phyloP scores from a whole-genome alignment of 2,888 invertebrate genomes.

The Torymus auratus region DNA sequence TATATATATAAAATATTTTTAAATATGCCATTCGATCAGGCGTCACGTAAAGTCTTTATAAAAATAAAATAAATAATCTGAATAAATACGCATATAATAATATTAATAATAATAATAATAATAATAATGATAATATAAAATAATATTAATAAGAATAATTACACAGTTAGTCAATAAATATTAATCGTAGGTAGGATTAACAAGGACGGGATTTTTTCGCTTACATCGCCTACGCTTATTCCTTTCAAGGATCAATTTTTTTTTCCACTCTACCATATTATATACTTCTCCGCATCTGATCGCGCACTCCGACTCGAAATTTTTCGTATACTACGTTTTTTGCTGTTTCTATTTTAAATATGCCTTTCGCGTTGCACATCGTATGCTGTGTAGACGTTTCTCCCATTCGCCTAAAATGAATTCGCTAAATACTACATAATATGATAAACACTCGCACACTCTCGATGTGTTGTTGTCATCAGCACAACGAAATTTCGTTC shows the following conservation, averaged over 20 bases:
- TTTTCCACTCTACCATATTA: no score
- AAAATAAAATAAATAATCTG: slow-evolving; percentile 77
- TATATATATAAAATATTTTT: slow-evolving; percentile 50
- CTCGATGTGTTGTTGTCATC: not conserved
- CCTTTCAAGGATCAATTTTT: no score
- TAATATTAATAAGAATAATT: slow-evolving; percentile 60
- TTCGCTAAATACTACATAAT: no score
- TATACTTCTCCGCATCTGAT: no score
- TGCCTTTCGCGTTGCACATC: no score
- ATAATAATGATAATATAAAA: slow-evolving; percentile 63
- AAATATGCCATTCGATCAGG: slow-evolving; percentile 55
- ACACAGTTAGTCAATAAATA: slow-evolving; percentile 75
- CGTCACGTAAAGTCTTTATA: slow-evolving; percentile 72
- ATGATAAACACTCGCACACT: not conserved
- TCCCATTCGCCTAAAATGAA: no score
- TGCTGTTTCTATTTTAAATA: no score
- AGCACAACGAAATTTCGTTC: slow-evolving; percentile 6
- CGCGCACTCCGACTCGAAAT: no score
- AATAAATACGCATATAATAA: slow-evolving; percentile 74
- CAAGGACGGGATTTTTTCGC: slow-evolving; percentile 57
- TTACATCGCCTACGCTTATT: not conserved
- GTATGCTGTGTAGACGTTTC: no score
- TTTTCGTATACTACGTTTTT: no score
- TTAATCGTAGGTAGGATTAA: slow-evolving; percentile 66
- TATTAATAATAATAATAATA: slow-evolving; percentile 51